Evolutionary conservation across 2,888 invertebrate species (phyloP).

Genomic region (Molorchus minor): DNA sequence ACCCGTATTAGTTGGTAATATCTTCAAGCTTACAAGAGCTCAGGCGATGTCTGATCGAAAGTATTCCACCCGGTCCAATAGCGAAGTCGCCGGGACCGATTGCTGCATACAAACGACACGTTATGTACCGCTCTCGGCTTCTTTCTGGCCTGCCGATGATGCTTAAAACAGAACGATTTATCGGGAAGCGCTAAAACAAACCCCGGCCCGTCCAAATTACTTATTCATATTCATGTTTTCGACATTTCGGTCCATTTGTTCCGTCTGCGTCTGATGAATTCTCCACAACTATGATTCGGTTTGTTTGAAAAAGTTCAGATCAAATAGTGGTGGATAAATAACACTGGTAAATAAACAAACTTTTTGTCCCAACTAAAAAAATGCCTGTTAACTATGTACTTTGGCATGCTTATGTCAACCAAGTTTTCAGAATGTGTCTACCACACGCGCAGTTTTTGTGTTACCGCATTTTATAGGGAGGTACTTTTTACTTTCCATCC

Average conservation of each 20-base stretch:
- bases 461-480: no score
- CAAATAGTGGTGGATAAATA: no score
- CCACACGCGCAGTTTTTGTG: no score
- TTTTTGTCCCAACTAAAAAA: no score
- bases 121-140: conserved; percentile 39
- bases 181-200: conserved; percentile 21
- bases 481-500: no score
- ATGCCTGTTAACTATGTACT: no score
- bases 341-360: no score
- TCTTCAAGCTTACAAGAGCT: conserved; percentile 46
- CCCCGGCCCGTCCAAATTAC: conserved; percentile 22
- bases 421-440: no score
- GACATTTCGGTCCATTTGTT: not conserved
- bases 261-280: no score
- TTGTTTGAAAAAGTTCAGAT: no score
- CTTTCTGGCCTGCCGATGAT: conserved; percentile 8
- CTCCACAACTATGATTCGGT: no score
- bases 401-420: no score
- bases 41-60: conserved; percentile 51
- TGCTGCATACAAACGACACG: conserved; percentile 53
- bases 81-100: conserved; percentile 45
- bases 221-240: conserved; percentile 21
- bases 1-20: conserved; percentile 46
- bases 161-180: conserved; percentile 13
- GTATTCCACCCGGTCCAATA: conserved; percentile 52